Evolutionary conservation across 37 sponge, comb jelly and placozoan genomes (phyloP).

Genomic region (Eunapius fragilis): DNA sequence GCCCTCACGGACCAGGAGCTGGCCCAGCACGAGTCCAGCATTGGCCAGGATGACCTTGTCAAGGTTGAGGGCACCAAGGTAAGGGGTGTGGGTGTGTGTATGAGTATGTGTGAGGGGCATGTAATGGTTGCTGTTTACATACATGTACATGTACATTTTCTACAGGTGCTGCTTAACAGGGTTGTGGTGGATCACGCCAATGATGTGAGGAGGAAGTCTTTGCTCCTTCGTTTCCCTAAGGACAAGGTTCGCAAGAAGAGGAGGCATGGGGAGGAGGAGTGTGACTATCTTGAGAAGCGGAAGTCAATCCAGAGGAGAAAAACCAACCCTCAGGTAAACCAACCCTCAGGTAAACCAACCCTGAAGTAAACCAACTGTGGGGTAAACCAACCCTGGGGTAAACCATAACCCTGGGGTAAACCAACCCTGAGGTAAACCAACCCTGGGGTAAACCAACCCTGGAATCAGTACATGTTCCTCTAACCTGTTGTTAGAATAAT

Average conservation of each 20-base stretch:
- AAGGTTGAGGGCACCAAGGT: constrained; percentile 97
- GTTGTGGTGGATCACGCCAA: constrained; percentile 64
- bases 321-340: constrained; percentile 70
- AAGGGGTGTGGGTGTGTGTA: no score
- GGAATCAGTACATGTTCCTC: no score
- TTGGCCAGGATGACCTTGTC: constrained; percentile 81
- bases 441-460: no score
- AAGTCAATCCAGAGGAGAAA: constrained; percentile 68
- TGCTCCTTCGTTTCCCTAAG: constrained; percentile 82
- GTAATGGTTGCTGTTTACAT: background rate
- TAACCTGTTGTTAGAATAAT: no score
- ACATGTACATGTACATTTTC: background rate
- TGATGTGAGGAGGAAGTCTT: constrained; percentile 73
- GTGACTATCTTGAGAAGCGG: constrained; percentile 86
- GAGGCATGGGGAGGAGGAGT: constrained; percentile 62
- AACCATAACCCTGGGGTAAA: no score
- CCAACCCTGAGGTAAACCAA: no score
- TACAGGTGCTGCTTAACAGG: constrained; percentile 43
- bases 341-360: no score
- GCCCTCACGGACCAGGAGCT: constrained; percentile 75
- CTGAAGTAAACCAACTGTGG: no score
- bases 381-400: no score
- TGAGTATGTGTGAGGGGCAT: no score
- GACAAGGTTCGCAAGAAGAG: constrained; percentile 45
- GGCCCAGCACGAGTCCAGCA: constrained; percentile 58